Percentiles rank a stretch among this genome's conserved stretches.
These are phyloP conservation scores for Semnornis frantzii DNA, from an alignment of 2,113 vertebrate genomes.

Conservation along the genomic window DNA sequence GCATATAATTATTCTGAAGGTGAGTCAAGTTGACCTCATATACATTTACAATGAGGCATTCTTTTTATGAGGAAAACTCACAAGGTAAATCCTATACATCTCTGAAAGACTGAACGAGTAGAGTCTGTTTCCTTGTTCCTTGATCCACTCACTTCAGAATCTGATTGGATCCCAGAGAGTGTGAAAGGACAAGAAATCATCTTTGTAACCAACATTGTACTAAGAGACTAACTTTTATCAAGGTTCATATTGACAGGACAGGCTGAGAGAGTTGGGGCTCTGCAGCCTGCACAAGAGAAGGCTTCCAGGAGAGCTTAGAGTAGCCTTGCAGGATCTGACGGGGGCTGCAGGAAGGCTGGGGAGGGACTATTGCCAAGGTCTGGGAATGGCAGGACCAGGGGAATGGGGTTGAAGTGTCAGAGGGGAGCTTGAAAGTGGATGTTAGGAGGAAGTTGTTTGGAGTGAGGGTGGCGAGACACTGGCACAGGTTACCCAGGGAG, in stretches of 20 bases:
- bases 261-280: no score
- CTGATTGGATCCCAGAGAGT: not conserved
- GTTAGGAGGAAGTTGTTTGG: no score
- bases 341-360: no score
- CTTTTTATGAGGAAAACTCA: not conserved
- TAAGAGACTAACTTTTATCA: not conserved
- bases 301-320: no score
- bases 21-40: not conserved
- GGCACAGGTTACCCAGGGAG: no score
- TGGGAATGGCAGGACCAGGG: no score
- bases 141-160: not conserved
- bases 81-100: fast-evolving
- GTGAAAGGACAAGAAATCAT: not conserved
- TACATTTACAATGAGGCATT: not conserved
- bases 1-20: not conserved
- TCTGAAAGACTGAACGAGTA: not conserved
- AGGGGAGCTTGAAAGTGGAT: no score
- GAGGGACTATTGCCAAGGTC: no score
- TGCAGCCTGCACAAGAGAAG: no score
- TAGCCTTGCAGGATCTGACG: no score
- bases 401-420: no score
- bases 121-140: not conserved
- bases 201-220: not conserved
- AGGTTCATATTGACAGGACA: not conserved
- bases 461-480: no score